Base-by-base conservation (phyloP, 23 tunicate species). In the Ciona savignyi region DNA sequence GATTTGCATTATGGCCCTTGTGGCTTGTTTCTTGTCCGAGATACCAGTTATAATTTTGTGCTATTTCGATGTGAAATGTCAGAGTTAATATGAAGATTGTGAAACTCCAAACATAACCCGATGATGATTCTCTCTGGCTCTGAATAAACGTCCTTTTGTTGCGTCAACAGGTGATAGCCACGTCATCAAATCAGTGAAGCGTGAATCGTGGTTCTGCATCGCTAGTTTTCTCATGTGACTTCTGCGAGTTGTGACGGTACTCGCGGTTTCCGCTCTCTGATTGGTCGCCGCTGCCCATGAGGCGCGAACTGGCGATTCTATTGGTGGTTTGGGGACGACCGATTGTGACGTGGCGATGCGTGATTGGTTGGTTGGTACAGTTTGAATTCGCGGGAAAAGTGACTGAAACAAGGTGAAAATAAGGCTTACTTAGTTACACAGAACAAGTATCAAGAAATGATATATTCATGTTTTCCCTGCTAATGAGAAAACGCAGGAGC, bases 231-330 rank as follows among this genome's bases (percentile, higher is more conserved):
- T 9, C 56, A 42, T 15, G 56, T 42, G 56, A 42, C 56, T 15
- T 42, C 74, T 74, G 27, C 87, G 69, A 1, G 87, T 82, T 24
- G 80, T 75, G 20, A 74, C 66, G 23, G 80, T 82, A 34, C 87
- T 82, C 23, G 87, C 80, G 25, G 80, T 33, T 24, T 82, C 87
- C 25, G 80, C 80, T 27, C 87, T 35, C 70, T 74, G 87, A 61
- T 68, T 67, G 60, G 69, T 60, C 27, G 75, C 27, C 23, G 42
- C 42, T 4, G 62, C 27, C 23, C 29, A 33, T 61, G 56, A 42
- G 33, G 74, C 2, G 11, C 32, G 66, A 1, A 75, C 60, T 27
- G 60, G 56, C 4, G 63, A 71, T 4, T 25, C 34, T n/a, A 65
- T 66, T 25, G 73, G 61, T 25, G 68, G 22, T 6, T 34, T 21